Percentiles rank a stretch among this genome's conserved stretches.
These are phyloP conservation scores for Smittia aterrima DNA, from an alignment of 2,888 invertebrate species.

Conservation along the genomic window DNA sequence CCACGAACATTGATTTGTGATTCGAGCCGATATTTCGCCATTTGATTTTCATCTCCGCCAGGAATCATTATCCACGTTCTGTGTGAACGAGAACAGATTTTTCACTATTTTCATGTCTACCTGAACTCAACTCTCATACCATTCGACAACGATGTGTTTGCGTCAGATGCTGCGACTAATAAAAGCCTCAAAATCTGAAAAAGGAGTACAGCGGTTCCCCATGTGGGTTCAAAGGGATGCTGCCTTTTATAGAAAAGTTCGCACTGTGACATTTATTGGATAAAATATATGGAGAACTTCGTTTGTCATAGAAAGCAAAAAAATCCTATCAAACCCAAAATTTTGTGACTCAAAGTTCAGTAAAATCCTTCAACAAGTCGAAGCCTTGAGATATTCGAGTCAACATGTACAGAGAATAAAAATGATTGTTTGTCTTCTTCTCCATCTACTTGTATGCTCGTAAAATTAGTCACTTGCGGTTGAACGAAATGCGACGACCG, in stretches of 20 bases:
- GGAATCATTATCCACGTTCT: slow-evolving; percentile 15
- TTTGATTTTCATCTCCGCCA: background rate
- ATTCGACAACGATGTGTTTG: background rate
- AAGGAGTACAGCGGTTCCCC: background rate
- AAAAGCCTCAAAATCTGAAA: background rate
- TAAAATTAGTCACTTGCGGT: slow-evolving; percentile 40
- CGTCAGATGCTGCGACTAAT: background rate
- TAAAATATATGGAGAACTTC: slow-evolving; percentile 31
- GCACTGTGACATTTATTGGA: slow-evolving; percentile 32
- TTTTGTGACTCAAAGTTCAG: background rate
- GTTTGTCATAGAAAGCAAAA: slow-evolving; percentile 20
- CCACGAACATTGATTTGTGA: background rate
- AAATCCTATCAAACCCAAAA: background rate
- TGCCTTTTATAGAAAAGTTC: background rate
- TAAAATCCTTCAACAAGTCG: background rate
- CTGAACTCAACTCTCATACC: background rate
- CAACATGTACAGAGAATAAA: slow-evolving; percentile 6
- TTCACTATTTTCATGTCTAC: slow-evolving; percentile 31
- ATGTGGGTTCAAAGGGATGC: background rate
- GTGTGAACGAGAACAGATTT: slow-evolving; percentile 1
- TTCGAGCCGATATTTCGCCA: slow-evolving; percentile 2
- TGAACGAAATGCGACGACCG: background rate
- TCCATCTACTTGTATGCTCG: slow-evolving; percentile 2
- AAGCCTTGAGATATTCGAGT: too few species aligned
- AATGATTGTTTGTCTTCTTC: slow-evolving; percentile 35